A percentile compares a stretch with the other conserved stretches of the same genome.
Evolutionary conservation across 2,113 vertebrate species (phyloP).

Genomic region (Columbina picui): DNA sequence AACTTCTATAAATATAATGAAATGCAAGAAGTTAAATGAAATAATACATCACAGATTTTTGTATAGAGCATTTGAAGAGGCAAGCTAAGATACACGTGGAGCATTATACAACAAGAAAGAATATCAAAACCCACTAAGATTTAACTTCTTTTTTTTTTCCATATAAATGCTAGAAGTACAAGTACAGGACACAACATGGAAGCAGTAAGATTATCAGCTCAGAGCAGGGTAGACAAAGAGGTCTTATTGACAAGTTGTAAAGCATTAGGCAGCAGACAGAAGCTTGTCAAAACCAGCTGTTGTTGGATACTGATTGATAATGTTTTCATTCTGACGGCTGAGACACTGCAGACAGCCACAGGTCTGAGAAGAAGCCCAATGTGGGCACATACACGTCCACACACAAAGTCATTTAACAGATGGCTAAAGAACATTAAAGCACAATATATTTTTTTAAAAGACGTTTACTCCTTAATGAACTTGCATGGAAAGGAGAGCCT

Average conservation of each 20-base stretch:
- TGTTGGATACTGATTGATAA: constrained; percentile 92
- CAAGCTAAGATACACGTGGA: constrained; percentile 74
- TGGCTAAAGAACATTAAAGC: constrained; percentile 71
- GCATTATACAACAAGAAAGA: constrained; percentile 68
- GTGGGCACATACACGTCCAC: constrained; percentile 48
- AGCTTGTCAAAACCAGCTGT: constrained; percentile 97
- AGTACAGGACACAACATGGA: constrained; percentile 70
- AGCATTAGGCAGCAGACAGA: constrained; percentile 92
- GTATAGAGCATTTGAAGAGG: constrained; percentile 63
- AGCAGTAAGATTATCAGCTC: constrained; percentile 69
- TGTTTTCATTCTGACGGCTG: constrained; percentile 88
- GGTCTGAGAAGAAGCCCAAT: constrained; percentile 77
- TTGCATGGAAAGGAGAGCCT: constrained; percentile 47
- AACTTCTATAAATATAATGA: constrained; percentile 83
- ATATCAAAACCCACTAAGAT: constrained; percentile 57
- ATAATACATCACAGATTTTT: constrained; percentile 75
- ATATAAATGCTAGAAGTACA: constrained; percentile 75
- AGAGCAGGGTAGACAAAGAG: constrained; percentile 82
- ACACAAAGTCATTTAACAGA: constrained; percentile 79
- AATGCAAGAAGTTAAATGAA: constrained; percentile 74
- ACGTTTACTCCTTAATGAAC: constrained; percentile 67
- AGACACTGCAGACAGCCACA: constrained; percentile 76
- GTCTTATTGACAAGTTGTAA: constrained; percentile 88
- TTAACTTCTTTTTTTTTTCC: constrained; percentile 44
- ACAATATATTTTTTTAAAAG: constrained; percentile 65